Base-by-base conservation (phyloP, 2,113 vertebrate genomes). In the Mesitornis unicolor region DNA sequence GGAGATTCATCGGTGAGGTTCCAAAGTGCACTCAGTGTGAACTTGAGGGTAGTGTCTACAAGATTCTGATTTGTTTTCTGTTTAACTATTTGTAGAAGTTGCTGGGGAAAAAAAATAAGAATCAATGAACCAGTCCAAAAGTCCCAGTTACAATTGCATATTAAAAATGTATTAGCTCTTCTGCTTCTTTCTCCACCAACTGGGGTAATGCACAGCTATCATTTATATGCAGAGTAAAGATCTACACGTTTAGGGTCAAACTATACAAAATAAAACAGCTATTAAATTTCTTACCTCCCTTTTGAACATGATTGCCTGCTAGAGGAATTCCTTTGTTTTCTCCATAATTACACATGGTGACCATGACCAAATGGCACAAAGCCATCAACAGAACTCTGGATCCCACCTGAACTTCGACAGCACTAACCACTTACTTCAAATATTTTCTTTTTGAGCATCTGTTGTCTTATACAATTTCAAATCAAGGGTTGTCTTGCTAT, bases 1-100 rank as follows among this genome's bases (percentile, higher is more conserved):
- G 99, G 99, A 15, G 99, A 99, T 96, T 99, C 99, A 88, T 99
- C 99, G 3, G 99, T 99, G 84, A 99, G 98, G 97, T 99, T 99
- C 99, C 99, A 99, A 90, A 99, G 99, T 13, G 99, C 99, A 11
- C 99, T 99, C 96, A 99, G 53, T 9, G 99, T 99, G 97, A 99
- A 99, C 94, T 99, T 99, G 80, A 99, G 98, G 10, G 99, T 99
- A 90, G 99, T 99, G 60, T 99, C 99, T 97, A 99, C 99, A 33
- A 99, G 98, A 82, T 98, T 99, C 97, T 99, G 99, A 93, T 98
- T 98, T 5, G 99, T 99, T 98, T 99, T 99, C 98, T 99, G 99
- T 92, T 99, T 98, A 93, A 99, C 99, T 57, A 99, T 99, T 98
- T 99, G 99, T 88, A 99, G 98, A 95, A 99, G 98, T 99, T 99